Evolutionary conservation across 2,888 invertebrate species (phyloP), one percentile per base, ranked within the genome.

Genomic region (Andricus quercusramuli): DNA sequence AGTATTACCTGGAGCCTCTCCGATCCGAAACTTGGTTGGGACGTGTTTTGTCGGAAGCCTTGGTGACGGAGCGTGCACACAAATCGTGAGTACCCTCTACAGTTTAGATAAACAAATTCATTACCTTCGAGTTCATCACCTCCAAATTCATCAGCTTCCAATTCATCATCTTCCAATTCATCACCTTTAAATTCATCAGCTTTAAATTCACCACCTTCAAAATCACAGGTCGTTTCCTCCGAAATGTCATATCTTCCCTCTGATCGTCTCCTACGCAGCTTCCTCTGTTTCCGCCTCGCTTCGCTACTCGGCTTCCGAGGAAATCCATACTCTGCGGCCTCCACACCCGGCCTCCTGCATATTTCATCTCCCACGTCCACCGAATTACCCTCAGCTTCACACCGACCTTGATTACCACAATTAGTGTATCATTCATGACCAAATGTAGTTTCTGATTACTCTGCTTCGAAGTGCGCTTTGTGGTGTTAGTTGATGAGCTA

Each of bases 391-490:
- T 56, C 56, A 74, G 74, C 56, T 74, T 29, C 32, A 51, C 56
- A 56, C 32, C 79, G 25, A 20, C 77, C 67, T 51, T 68, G 70
- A 47, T 80, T 70, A 80, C 80, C 74, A 80, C 80, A 74, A 74
- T 74, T 74, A 74, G 74, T 74, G 56, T 56, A 74, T 32, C 51
- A 74, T 74, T 74, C 74, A 74, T 37, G 56, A 32, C 74, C 2
- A 74, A 74, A 74, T 74, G 8, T 74, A 74, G 74, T 74, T 74
- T 74, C 51, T 74, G 74, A 74, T 74, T 74, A 74, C 22, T 74
- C 74, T 32, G 32, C n/a, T 74, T 51, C 56, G 20, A 74, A 51
- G 32, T 47, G 32, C 74, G n/a, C 32, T 74, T 22, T 37, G 11
- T n/a, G 13, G n/a, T 41, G 41, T 41, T 13, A 37, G 22, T 67